Evolutionary conservation across 2,888 invertebrate genomes (phyloP).

Genomic region (Volucella inflata): DNA sequence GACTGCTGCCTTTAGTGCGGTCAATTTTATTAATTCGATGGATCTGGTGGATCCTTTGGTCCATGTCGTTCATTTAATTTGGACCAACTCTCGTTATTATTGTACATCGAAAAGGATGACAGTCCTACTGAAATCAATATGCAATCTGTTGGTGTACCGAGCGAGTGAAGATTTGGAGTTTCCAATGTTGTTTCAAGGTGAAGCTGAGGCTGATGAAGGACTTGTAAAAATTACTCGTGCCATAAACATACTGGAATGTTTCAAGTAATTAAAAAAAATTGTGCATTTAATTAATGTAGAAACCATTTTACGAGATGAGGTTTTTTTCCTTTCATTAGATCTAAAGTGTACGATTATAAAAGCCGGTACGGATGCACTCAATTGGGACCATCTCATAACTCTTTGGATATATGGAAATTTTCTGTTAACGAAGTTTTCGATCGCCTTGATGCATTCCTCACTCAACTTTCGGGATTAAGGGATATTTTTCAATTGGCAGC

Average conservation of each 20-base stretch:
- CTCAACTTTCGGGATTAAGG: slow-evolving; percentile 88
- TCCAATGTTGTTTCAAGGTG: slow-evolving; percentile 92
- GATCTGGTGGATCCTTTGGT: slow-evolving; percentile 88
- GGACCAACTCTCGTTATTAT: slow-evolving; percentile 93
- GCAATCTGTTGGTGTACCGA: slow-evolving; percentile 92
- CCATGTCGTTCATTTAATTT: slow-evolving; percentile 93
- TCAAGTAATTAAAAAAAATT: slow-evolving; percentile 84
- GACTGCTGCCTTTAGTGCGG: slow-evolving; percentile 86
- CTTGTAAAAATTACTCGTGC: slow-evolving; percentile 86
- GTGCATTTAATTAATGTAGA: slow-evolving; percentile 14
- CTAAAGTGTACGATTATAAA: slow-evolving; percentile 80
- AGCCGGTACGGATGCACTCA: slow-evolving; percentile 79
- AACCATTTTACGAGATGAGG: not conserved
- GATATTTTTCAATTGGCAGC: slow-evolving; percentile 90
- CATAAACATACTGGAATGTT: slow-evolving; percentile 85
- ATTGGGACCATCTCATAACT: slow-evolving; percentile 12
- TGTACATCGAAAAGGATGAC: slow-evolving; percentile 87
- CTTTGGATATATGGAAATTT: slow-evolving; percentile 87
- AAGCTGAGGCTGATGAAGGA: slow-evolving; percentile 91
- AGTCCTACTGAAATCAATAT: slow-evolving; percentile 91
- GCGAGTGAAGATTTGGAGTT: slow-evolving; percentile 92
- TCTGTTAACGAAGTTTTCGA: slow-evolving; percentile 89
- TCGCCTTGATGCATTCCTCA: slow-evolving; percentile 87
- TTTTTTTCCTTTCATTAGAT: slow-evolving; percentile 75
- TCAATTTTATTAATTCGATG: slow-evolving; percentile 88